Evolutionary conservation across 2,113 vertebrate genomes (phyloP).

Genomic region (Indicator maculatus): DNA sequence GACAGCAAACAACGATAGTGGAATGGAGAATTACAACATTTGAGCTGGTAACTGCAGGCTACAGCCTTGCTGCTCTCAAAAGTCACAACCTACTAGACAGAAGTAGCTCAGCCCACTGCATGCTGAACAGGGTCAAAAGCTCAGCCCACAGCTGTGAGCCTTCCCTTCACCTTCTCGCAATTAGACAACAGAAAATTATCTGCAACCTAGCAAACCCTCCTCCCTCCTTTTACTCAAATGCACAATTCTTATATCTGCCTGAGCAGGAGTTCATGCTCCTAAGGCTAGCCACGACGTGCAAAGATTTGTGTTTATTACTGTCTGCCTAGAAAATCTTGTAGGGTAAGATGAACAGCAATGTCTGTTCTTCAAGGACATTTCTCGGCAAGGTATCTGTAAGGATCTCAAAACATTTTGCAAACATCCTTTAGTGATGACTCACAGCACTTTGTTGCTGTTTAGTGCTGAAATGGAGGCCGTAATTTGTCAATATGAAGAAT

Average conservation of each 20-base stretch:
- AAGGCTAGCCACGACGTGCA: neutral
- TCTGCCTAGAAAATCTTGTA: neutral
- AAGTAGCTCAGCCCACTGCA: neutral
- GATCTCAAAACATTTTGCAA: conserved; percentile 10
- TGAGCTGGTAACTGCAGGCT: neutral
- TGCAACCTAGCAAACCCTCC: neutral
- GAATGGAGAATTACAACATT: neutral
- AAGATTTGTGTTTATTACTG: neutral
- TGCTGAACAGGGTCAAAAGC: neutral
- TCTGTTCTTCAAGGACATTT: neutral
- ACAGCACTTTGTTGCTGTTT: neutral
- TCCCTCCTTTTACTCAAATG: neutral
- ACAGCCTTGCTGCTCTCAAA: neutral
- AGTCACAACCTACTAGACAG: neutral
- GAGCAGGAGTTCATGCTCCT: neutral
- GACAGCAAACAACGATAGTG: neutral
- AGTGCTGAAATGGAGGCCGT: neutral
- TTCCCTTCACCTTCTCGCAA: neutral
- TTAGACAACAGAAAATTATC: neutral
- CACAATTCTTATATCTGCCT: neutral
- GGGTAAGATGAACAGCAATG: neutral
- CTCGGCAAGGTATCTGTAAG: neutral
- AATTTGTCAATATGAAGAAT: neutral
- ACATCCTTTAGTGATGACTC: conserved; percentile 1
- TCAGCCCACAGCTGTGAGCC: neutral